Evolutionary conservation across 2,797 vertebrate species (phyloP), one percentile per base, ranked within the genome.

Genomic region (Tragelaphus eurycerus): DNA sequence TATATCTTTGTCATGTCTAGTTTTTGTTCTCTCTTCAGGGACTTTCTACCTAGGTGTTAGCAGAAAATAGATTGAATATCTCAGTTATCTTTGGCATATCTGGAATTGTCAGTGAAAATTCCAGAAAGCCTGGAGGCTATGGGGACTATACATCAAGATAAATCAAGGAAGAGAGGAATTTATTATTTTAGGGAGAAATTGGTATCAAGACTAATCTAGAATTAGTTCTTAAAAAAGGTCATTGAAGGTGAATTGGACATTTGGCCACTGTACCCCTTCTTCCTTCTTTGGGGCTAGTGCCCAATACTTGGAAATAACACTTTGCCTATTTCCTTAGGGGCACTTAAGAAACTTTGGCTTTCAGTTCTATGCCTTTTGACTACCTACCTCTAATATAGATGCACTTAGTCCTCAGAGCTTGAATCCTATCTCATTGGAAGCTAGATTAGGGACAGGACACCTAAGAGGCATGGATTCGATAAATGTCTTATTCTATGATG

Each of bases 11-110:
- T 90, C 29, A n/a, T 86, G 31, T 94, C 10, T 67, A 91, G 25
- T 83, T 7, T 90, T 86, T 94, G 11, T 84, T 46, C 48, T n/a
- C 14, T 95, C 4, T 50, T 95, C 52, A 93, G 54, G 43, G 23
- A 67, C 87, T 96, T 96, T 90, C 34, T 91, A 46, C 62, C 13
- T 71, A 9, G 31, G 48, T 54, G 27, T 96, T 74, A 90, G 74
- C 82, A 92, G 54, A 85, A 97, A 93, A 79, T 29, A 86, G 17
- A 67, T 50, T 43, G 34, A 93, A 79, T 93, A 71, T 67, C 38
- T 71, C 31, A 52, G 34, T 79, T 94, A 62, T 34, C 55, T 93
- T 91, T 93, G 52, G 11, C 19, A 50, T 48, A 48, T 81, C 60
- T 86, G 4, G 38, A 55, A 29, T 76, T 60, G 34, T 89, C 29